These are phyloP conservation scores for Scarus forsteni DNA, from an alignment of 2,797 vertebrate genomes.

Conservation along the genomic window DNA sequence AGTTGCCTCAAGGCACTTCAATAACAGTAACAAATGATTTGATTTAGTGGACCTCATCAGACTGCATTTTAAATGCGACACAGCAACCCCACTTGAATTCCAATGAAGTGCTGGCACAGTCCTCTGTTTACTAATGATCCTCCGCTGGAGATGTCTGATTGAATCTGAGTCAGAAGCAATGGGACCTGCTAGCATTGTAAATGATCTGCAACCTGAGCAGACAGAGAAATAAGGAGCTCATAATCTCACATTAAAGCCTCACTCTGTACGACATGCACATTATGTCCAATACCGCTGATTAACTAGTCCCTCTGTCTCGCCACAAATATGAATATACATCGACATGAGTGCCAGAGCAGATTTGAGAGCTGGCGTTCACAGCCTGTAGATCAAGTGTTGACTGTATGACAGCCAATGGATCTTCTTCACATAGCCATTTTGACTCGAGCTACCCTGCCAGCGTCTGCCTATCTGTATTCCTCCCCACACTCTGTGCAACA, in stretches of 20 bases:
- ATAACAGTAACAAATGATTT: conserved; percentile 99
- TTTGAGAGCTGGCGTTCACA: conserved; percentile 51
- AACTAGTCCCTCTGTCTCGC: conserved; percentile 57
- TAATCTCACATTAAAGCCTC: conserved; percentile 82
- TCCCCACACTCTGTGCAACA: conserved; percentile 82
- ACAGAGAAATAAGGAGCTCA: conserved; percentile 83
- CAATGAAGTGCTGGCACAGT: conserved; percentile 99
- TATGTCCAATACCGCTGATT: conserved; percentile 71
- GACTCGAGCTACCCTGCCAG: conserved; percentile 77
- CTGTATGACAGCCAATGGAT: conserved; percentile 79
- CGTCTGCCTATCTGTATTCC: conserved; percentile 82
- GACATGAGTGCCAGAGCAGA: conserved; percentile 46
- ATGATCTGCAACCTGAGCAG: conserved; percentile 92
- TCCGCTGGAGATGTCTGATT: conserved; percentile 99
- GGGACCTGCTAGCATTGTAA: conserved; percentile 95
- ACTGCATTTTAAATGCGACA: conserved; percentile 99
- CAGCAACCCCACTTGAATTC: conserved; percentile 99
- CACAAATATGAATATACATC: conserved; percentile 61
- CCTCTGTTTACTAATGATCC: conserved; percentile 99
- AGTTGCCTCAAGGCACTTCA: conserved; percentile 99
- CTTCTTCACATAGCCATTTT: conserved; percentile 76
- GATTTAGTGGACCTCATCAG: conserved; percentile 99
- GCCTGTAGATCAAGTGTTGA: conserved; percentile 70
- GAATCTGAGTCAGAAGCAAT: conserved; percentile 91
- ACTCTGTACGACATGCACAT: conserved; percentile 70